Conservation (phyloP, 2,797 vertebrate genomes). For the Antennarius maculatus region DNA sequence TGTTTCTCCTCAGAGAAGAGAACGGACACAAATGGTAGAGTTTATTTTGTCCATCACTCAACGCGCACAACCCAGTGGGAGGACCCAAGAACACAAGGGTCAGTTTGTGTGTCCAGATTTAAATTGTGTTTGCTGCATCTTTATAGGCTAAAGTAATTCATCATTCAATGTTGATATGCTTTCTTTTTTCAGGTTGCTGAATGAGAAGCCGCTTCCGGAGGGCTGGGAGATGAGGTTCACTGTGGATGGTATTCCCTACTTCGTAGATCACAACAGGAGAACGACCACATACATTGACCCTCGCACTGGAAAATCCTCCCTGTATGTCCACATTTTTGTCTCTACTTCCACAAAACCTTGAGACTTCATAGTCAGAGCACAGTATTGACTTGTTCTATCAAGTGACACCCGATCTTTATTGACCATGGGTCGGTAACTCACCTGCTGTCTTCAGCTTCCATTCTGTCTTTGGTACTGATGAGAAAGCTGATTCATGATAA, state of each 20-base stretch:
- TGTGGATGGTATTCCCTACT: slow-evolving; percentile 97
- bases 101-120: slow-evolving; percentile 51
- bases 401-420: not conserved
- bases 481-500: slow-evolving; percentile 12
- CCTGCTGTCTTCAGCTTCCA: not conserved
- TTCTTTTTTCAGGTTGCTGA: slow-evolving; percentile 83
- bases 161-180: not conserved
- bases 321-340: slow-evolving; percentile 81
- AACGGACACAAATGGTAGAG: slow-evolving; percentile 93
- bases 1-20: slow-evolving; percentile 86
- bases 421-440: too few species aligned
- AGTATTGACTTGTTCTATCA: not conserved
- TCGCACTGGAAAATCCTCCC: slow-evolving; percentile 95
- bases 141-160: not conserved
- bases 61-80: slow-evolving; percentile 98
- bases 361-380: not conserved
- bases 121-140: not conserved
- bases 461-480: not conserved
- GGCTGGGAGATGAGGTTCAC: slow-evolving; percentile 99
- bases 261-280: slow-evolving; percentile 97
- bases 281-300: slow-evolving; percentile 98
- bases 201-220: slow-evolving; percentile 97
- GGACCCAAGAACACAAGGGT: slow-evolving; percentile 97
- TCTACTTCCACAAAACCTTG: not conserved
- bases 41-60: slow-evolving; percentile 97